Conservation (phyloP, 2,113 vertebrate species). For the Microtus oregoni region DNA sequence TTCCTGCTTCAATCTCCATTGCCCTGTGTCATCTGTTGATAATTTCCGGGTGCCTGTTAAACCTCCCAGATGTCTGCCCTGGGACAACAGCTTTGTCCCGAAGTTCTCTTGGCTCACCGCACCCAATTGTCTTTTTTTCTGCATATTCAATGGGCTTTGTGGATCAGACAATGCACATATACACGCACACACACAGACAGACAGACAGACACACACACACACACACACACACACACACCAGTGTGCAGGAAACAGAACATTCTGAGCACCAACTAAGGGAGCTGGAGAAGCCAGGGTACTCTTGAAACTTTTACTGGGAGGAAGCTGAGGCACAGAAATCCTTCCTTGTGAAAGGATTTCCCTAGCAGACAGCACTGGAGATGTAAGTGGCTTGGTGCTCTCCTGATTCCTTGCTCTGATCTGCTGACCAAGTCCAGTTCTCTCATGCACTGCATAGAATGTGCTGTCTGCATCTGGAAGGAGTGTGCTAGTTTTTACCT, state of each 20-base stretch:
- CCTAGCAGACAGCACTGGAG: accelerated
- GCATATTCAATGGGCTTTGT: not conserved
- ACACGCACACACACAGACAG: not conserved
- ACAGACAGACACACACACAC: not conserved
- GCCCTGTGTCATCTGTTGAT: not conserved
- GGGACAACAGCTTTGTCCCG: not conserved
- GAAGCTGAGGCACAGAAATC: not conserved
- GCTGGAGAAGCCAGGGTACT: not conserved
- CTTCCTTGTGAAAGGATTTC: not conserved
- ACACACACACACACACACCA: not conserved
- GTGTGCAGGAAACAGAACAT: not conserved
- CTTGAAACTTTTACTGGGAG: not conserved
- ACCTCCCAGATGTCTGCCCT: not conserved
- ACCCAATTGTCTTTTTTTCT: not conserved
- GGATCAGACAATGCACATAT: not conserved
- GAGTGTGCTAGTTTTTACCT: not conserved
- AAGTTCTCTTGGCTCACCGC: not conserved
- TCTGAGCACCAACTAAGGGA: not conserved
- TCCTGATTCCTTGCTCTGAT: not conserved
- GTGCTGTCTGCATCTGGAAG: not conserved
- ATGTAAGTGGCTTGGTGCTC: not conserved
- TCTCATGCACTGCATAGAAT: not conserved
- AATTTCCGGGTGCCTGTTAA: not conserved
- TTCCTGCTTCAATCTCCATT: not conserved
- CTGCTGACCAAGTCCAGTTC: not conserved